Evolutionary conservation across 2,888 invertebrate genomes (phyloP), one percentile per base, ranked within the genome.

Genomic region (Julus scanicus): DNA sequence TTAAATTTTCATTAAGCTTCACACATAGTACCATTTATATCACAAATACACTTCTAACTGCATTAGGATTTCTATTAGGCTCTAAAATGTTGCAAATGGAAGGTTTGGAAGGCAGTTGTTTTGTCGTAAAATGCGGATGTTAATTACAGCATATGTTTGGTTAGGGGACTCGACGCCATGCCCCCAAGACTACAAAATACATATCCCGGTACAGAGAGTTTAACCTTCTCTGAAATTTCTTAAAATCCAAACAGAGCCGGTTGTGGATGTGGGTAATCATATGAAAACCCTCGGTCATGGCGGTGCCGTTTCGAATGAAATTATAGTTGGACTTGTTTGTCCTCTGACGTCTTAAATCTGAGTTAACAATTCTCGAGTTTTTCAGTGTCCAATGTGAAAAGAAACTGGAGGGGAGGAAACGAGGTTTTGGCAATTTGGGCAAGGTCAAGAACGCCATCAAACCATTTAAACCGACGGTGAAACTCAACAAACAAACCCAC

Each of bases 241-340:
- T 2, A n/a, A 29, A 71, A 20, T 8, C 1, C 71, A 8, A 20
- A 71, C 17, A 63, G 63, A 4, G 20, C 71, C 71, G 29, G 20
- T 71, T 20, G 71, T n/a, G 29, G 20, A 71, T 71, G 71, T 71
- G 71, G 71, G 71, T 29, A 71, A 71, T 71, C 71, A 71, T 20
- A 29, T 20, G 11, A 20, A 20, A 6, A 20, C 20, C 44, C 11
- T 20, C 29, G 71, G 71, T 9, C 71, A 71, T 71, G 71, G 29
- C 6, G 71, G 71, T 71, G 71, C 71, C 71, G 29, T 71, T n/a
- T 29, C 9, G 71, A 29, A 29, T 20, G 20, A 57, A 71, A 29
- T 71, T 71, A 71, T 8, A 29, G 29, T 20, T 8, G 20, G 29
- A n/a, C 57, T 57, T 15, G 57, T 44, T 44, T 44, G 29, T 53